These are phyloP conservation scores for Saccopteryx bilineata DNA, from an alignment of 2,113 vertebrate species.

Conservation along the genomic window DNA sequence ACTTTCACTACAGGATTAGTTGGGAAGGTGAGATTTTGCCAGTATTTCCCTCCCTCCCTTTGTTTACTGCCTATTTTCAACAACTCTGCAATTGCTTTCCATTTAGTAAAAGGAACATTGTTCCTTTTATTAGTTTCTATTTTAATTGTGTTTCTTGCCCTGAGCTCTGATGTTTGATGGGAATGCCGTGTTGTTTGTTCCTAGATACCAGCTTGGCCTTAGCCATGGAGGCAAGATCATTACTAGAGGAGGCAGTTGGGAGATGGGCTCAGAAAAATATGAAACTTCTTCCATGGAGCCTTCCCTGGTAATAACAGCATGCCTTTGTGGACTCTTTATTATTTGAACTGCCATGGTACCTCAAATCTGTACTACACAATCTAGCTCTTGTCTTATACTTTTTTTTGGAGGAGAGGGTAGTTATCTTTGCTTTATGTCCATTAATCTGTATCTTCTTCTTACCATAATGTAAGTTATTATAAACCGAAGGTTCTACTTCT, in stretches of 20 bases:
- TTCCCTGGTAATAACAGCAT: constrained; percentile 16
- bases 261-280: background rate
- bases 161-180: constrained; percentile 66
- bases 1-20: constrained; percentile 71
- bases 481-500: background rate
- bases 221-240: constrained; percentile 50
- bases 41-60: constrained; percentile 64
- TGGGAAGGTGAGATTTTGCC: constrained; percentile 71
- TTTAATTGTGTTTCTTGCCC: constrained; percentile 72
- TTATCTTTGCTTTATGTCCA: constrained; percentile 17
- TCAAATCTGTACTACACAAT: background rate
- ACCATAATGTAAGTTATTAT: constrained; percentile 5
- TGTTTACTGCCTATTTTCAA: constrained; percentile 80
- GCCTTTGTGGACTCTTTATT: background rate
- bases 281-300: constrained; percentile 43
- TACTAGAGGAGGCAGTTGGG: background rate
- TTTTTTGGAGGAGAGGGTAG: background rate
- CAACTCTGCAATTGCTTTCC: constrained; percentile 77
- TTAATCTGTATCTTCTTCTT: constrained; percentile 11
- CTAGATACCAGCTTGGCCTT: constrained; percentile 49
- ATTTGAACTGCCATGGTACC: background rate
- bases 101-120: constrained; percentile 78
- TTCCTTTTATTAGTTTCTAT: constrained; percentile 71
- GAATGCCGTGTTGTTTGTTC: constrained; percentile 45
- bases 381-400: constrained; percentile 1